A percentile compares a stretch with the other conserved stretches of the same genome.
These are phyloP conservation scores for Porites lutea DNA, from an alignment of 64 coral and sea anemone species.

Conservation along the genomic window DNA sequence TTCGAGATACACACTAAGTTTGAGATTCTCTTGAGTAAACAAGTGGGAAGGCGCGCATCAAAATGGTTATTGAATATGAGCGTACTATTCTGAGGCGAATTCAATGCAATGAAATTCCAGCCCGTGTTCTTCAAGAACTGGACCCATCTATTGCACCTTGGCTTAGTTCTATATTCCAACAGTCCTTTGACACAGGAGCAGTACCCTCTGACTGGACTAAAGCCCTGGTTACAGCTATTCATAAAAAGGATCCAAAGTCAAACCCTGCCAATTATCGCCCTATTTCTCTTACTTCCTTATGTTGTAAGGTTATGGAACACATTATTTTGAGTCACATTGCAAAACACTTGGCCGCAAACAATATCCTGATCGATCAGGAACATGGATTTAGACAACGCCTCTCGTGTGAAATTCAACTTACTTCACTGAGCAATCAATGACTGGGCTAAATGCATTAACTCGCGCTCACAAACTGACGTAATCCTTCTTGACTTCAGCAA, in stretches of 20 bases:
- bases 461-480: background rate
- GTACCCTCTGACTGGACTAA: slow-evolving; percentile 40
- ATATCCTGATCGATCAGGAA: slow-evolving; percentile 12
- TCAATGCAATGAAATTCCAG: slow-evolving; percentile 7
- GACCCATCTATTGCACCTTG: background rate
- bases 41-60: too few relatives aligned
- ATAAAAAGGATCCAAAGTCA: slow-evolving; percentile 24
- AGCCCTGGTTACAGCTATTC: slow-evolving; percentile 18
- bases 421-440: background rate
- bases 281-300: slow-evolving; percentile 30
- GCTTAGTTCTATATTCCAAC: slow-evolving; percentile 28
- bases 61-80: too few relatives aligned
- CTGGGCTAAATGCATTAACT: slow-evolving; percentile 29
- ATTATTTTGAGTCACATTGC: slow-evolving; percentile 11
- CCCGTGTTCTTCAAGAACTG: slow-evolving; percentile 5
- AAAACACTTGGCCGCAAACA: slow-evolving; percentile 4
- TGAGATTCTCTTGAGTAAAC: too few relatives aligned
- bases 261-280: slow-evolving; percentile 14
- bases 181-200: background rate
- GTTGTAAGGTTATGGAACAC: slow-evolving; percentile 24
- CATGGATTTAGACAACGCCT: slow-evolving; percentile 31
- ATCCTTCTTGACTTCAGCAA: slow-evolving; percentile 14
- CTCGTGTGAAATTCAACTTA: slow-evolving; percentile 19
- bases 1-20: too few relatives aligned
- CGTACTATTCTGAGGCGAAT: too few relatives aligned